Percentiles rank a stretch among this genome's conserved stretches.
Evolutionary conservation across 2,888 invertebrate species (phyloP).

Genomic region (Pasiphila rectangulata): DNA sequence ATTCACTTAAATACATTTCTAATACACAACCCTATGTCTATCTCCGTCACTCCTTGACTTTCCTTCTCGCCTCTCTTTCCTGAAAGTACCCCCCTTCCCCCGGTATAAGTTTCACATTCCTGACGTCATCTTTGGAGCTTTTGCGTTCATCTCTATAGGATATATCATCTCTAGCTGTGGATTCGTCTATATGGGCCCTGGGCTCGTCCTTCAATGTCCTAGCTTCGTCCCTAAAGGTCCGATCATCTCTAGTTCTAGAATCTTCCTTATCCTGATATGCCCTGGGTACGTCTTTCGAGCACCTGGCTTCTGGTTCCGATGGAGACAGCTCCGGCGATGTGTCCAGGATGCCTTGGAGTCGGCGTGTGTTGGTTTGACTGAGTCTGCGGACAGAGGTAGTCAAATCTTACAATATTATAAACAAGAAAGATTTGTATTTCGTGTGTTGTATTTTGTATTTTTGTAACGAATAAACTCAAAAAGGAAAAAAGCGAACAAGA

Average conservation of each 20-base stretch:
- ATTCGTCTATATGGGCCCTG: neutral
- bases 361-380: constrained; percentile 66
- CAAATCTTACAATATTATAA: too few relatives aligned
- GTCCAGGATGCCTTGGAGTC: constrained; percentile 66
- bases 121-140: constrained; percentile 17
- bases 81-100: constrained; percentile 63
- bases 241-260: neutral
- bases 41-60: constrained; percentile 33
- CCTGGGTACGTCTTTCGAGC: neutral
- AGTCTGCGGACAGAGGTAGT: constrained; percentile 47
- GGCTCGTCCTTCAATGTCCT: neutral
- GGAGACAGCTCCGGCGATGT: constrained; percentile 21
- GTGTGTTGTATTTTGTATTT: too few relatives aligned
- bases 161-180: too few relatives aligned
- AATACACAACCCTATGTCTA: neutral
- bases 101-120: constrained; percentile 50
- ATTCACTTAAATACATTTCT: neutral
- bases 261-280: too few relatives aligned
- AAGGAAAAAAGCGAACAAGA: too few relatives aligned
- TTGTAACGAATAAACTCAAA: too few relatives aligned
- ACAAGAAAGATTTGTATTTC: too few relatives aligned
- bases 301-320: constrained; percentile 35
- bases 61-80: constrained; percentile 51
- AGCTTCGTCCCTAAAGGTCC: neutral
- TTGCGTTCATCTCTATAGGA: too few relatives aligned